Conservation (phyloP, 1,140 invertebrate species). For the Eurosta solidaginis region DNA sequence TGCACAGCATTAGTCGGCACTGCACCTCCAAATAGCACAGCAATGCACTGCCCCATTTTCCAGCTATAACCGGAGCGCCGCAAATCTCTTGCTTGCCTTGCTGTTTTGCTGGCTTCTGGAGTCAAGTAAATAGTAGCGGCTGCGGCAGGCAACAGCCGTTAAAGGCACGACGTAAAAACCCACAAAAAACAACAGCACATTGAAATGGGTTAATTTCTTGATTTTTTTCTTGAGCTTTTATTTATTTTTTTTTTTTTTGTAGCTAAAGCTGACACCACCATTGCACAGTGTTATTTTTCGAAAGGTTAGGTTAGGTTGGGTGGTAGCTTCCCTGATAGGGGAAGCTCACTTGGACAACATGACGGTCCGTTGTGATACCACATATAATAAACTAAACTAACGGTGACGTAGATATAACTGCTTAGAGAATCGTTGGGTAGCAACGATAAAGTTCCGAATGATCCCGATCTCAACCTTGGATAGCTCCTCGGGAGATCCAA, state of each 20-base stretch:
- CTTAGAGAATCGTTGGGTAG: too few species aligned
- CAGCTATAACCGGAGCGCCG: not conserved
- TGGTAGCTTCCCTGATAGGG: too few species aligned
- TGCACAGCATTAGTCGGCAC: not conserved
- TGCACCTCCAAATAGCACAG: too few species aligned
- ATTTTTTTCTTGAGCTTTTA: not conserved
- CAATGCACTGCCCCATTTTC: constrained; percentile 13
- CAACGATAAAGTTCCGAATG: too few species aligned
- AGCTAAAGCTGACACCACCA: not conserved
- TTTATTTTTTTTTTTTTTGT: not conserved
- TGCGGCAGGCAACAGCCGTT: not conserved
- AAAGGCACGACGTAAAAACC: not conserved
- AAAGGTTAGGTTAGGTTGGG: too few species aligned
- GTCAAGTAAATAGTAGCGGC: not conserved
- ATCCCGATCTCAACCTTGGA: too few species aligned
- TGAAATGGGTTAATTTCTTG: constrained; percentile 21
- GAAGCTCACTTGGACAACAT: too few species aligned
- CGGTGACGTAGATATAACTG: too few species aligned
- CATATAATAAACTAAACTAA: too few species aligned
- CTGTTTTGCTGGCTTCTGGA: not conserved
- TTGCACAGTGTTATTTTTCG: not conserved
- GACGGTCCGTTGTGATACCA: too few species aligned
- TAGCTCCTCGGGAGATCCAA: too few species aligned
- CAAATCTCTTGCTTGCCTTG: constrained; percentile 8
- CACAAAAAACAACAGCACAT: constrained; percentile 23